Evolutionary conservation across 1,140 invertebrate species (phyloP).

Genomic region (Andrena cerasifolii): DNA sequence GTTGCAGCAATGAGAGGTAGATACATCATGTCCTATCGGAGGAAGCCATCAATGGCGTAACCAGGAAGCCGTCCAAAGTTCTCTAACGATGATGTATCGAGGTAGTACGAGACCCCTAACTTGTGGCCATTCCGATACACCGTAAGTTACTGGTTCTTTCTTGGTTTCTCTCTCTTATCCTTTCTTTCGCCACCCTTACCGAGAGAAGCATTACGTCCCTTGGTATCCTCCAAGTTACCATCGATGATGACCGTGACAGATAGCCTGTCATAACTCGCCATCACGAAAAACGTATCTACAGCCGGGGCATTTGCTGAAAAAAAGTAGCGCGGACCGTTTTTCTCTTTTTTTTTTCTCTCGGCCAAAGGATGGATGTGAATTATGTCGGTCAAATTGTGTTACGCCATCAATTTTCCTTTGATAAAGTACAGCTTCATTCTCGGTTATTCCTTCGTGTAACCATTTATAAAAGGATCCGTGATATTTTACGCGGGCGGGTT

Average conservation of each 20-base stretch:
- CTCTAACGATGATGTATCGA: conserved; percentile 72
- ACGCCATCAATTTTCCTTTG: not conserved
- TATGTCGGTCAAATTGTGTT: conserved; percentile 18
- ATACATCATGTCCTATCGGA: conserved; percentile 68
- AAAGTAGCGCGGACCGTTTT: conserved; percentile 44
- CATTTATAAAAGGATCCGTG: not conserved
- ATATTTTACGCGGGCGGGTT: no score
- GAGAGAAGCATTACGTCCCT: conserved; percentile 50
- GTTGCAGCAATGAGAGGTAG: conserved; percentile 55
- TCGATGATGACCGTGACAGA: conserved; percentile 66
- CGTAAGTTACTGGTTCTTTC: conserved; percentile 58
- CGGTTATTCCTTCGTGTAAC: not conserved
- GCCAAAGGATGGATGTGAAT: conserved; percentile 26
- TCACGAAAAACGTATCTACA: conserved; percentile 53
- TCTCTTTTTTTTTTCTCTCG: no score
- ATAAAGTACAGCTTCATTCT: not conserved
- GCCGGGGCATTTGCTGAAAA: conserved; percentile 35
- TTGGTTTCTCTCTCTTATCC: conserved; percentile 40
- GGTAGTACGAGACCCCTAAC: conserved; percentile 58
- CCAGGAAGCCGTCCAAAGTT: conserved; percentile 69
- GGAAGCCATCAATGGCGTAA: conserved; percentile 65
- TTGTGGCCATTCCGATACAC: conserved; percentile 65
- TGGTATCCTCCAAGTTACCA: conserved; percentile 58
- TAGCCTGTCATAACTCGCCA: conserved; percentile 63
- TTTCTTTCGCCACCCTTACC: conserved; percentile 53